A percentile compares a stretch with the other conserved stretches of the same genome.
Conservation (phyloP, 2,888 invertebrate species). For the Hirtodrosophila alboralis region DNA sequence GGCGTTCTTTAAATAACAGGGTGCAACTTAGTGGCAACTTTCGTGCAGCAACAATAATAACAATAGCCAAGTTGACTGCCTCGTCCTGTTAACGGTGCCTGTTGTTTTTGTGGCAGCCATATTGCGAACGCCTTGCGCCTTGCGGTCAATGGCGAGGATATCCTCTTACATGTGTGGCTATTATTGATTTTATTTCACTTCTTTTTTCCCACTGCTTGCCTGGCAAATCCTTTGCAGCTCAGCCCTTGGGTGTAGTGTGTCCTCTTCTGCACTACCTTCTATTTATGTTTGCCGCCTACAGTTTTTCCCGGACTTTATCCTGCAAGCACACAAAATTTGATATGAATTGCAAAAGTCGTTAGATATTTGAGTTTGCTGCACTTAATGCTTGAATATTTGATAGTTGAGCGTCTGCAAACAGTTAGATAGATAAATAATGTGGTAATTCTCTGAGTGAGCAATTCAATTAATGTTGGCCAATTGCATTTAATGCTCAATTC, state of each 20-base stretch:
- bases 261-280: slow-evolving; percentile 50
- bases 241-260: slow-evolving; percentile 17
- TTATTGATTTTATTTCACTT: slow-evolving; percentile 61
- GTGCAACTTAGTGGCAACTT: slow-evolving; percentile 28
- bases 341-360: not conserved
- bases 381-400: slow-evolving; percentile 44
- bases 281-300: slow-evolving; percentile 50
- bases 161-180: slow-evolving; percentile 70
- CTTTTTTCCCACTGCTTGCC: slow-evolving; percentile 12
- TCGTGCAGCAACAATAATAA: slow-evolving; percentile 50
- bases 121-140: slow-evolving; percentile 45
- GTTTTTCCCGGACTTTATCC: slow-evolving; percentile 33
- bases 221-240: slow-evolving; percentile 39
- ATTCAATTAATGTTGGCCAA: slow-evolving; percentile 56
- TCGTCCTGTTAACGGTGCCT: slow-evolving; percentile 31
- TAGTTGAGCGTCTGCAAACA: slow-evolving; percentile 26
- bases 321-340: slow-evolving; percentile 30
- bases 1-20: not conserved
- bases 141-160: slow-evolving; percentile 46
- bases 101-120: slow-evolving; percentile 46
- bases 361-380: slow-evolving; percentile 26
- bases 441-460: slow-evolving; percentile 31
- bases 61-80: slow-evolving; percentile 55
- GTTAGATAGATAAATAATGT: slow-evolving; percentile 22
- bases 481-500: slow-evolving; percentile 44